Percentiles rank a stretch among this genome's conserved stretches.
Evolutionary conservation across 2,888 invertebrate species (phyloP).

Genomic region (Nebria brevicollis): DNA sequence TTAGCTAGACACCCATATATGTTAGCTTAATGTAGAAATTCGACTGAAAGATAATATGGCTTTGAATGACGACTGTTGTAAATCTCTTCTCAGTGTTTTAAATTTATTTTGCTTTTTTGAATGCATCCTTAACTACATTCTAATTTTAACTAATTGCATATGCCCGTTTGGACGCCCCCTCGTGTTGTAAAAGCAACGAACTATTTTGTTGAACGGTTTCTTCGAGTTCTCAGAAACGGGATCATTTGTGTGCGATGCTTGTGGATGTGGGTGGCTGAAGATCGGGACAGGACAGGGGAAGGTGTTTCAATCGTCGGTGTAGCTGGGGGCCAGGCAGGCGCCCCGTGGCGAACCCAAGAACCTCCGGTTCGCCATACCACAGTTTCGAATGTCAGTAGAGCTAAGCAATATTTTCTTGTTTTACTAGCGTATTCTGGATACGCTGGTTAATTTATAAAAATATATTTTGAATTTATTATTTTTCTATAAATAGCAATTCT

Average conservation of each 20-base stretch:
- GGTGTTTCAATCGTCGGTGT: neutral
- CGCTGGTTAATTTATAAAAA: too few relatives aligned
- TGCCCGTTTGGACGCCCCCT: neutral
- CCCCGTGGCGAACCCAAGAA: neutral
- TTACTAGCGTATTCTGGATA: too few relatives aligned
- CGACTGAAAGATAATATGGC: neutral
- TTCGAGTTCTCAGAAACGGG: neutral
- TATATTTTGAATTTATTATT: too few relatives aligned
- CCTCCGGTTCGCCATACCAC: neutral
- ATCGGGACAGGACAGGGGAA: neutral
- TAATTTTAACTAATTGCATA: conserved; percentile 1
- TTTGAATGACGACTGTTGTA: neutral
- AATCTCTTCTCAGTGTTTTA: neutral
- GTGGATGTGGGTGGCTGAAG: neutral
- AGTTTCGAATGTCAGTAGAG: neutral
- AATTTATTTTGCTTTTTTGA: neutral
- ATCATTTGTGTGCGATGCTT: neutral
- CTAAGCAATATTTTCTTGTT: too few relatives aligned
- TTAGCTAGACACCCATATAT: too few relatives aligned
- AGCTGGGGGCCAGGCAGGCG: neutral
- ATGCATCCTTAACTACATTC: neutral
- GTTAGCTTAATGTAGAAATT: too few relatives aligned
- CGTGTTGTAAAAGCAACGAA: neutral
- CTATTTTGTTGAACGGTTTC: neutral
- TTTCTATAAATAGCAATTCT: too few relatives aligned